Conservation (phyloP, 2,888 invertebrate species). For the Drosophila mimetica region DNA sequence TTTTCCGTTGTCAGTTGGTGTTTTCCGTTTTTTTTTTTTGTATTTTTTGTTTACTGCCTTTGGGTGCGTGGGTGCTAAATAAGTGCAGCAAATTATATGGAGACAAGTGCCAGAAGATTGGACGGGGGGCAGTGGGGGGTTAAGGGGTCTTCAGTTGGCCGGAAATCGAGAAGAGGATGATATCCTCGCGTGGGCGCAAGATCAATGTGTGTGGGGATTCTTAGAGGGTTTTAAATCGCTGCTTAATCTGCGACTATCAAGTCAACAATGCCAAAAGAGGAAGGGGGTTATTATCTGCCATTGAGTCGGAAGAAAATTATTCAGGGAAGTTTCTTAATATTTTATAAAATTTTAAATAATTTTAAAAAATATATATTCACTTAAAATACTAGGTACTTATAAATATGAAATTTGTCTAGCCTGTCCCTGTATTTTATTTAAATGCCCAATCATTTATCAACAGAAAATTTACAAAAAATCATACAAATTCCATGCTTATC, state of each 20-base stretch:
- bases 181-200: constrained; percentile 31
- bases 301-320: neutral
- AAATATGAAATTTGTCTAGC: too few species aligned
- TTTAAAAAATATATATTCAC: too few species aligned
- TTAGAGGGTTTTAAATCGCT: constrained; percentile 14
- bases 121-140: constrained; percentile 11
- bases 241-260: constrained; percentile 26
- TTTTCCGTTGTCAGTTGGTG: constrained; percentile 51
- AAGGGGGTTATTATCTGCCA: neutral
- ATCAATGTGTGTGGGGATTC: constrained; percentile 29
- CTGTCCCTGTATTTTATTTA: too few species aligned
- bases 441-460: too few species aligned
- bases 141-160: constrained; percentile 48
- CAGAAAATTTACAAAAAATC: too few species aligned
- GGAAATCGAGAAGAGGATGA: constrained; percentile 46
- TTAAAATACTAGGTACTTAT: too few species aligned
- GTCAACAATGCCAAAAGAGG: neutral
- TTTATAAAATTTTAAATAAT: too few species aligned
- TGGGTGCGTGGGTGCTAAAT: constrained; percentile 72
- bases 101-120: constrained; percentile 61
- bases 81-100: constrained; percentile 77
- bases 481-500: neutral
- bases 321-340: too few species aligned
- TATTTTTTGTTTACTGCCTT: constrained; percentile 11
- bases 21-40: too few species aligned